A percentile compares a stretch with the other conserved stretches of the same genome.
phyloP scores from a whole-genome alignment of 2,888 invertebrate species.

The Eurois occulta region DNA sequence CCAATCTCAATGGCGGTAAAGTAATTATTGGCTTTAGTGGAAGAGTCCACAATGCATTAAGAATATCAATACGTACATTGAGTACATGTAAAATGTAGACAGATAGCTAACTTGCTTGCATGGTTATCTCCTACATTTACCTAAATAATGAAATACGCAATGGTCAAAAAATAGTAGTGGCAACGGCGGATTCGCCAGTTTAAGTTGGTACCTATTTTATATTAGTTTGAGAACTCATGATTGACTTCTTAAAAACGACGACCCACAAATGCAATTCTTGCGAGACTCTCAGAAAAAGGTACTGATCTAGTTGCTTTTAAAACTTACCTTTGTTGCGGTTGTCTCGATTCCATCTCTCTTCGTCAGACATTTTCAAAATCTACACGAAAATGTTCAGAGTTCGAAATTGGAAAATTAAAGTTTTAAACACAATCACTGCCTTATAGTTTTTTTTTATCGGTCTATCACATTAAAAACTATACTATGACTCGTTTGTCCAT shows the following conservation, averaged over 20 bases:
- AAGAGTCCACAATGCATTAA: not conserved
- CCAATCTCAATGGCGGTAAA: not conserved
- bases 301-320: not conserved
- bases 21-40: not conserved
- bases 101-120: not conserved
- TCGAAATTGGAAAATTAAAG: not conserved
- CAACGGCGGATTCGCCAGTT: not conserved
- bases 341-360: constrained; percentile 12
- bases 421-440: not conserved
- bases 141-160: not conserved
- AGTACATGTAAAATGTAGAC: not conserved
- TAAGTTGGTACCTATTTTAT: not conserved
- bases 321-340: constrained; percentile 7
- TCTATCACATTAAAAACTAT: not conserved
- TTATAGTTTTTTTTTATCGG: not conserved
- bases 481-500: not conserved
- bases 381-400: not conserved
- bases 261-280: not conserved
- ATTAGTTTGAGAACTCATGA: not conserved
- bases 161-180: not conserved
- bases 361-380: constrained; percentile 6
- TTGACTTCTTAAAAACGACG: not conserved
- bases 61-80: not conserved
- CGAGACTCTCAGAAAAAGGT: not conserved
- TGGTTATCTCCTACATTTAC: not conserved